A percentile compares a stretch with the other conserved stretches of the same genome.
Conservation (phyloP, 2,113 vertebrate genomes). For the Tinamus guttatus region DNA sequence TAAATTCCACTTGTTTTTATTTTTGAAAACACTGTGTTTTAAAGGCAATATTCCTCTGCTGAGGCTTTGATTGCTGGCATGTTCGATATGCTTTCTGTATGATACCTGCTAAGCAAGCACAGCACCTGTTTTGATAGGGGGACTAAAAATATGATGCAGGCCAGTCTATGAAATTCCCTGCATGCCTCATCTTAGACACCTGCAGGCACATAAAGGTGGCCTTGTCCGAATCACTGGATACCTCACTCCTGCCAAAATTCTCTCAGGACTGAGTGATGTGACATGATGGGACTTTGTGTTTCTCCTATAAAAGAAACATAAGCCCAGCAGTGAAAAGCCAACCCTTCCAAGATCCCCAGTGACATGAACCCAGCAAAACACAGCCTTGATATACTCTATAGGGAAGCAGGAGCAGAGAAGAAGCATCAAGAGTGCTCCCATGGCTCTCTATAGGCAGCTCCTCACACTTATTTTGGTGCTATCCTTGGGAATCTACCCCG, state of each 20-base stretch:
- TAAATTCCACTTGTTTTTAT: constrained; percentile 20
- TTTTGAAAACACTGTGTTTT: not conserved
- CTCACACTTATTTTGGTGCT: too few relatives aligned
- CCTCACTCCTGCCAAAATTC: not conserved
- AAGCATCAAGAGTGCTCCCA: not conserved
- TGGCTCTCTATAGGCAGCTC: not conserved
- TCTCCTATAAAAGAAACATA: not conserved
- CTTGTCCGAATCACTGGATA: not conserved
- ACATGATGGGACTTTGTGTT: not conserved
- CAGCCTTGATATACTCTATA: not conserved
- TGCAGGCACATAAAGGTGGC: constrained; percentile 8
- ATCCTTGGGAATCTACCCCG: not conserved
- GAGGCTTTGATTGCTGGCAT: not conserved
- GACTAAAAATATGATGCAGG: not conserved
- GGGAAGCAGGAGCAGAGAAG: not conserved
- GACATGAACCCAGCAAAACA: not conserved
- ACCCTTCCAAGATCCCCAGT: fast-evolving
- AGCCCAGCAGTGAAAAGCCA: not conserved
- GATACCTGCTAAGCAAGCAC: not conserved
- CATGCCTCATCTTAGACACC: not conserved
- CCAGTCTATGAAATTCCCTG: not conserved
- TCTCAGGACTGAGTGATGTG: not conserved
- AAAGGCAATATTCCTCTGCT: not conserved
- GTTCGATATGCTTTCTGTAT: not conserved
- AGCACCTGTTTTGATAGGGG: not conserved